Base-by-base conservation (phyloP, 23 tunicate species). In the Halocynthia roretzi region DNA sequence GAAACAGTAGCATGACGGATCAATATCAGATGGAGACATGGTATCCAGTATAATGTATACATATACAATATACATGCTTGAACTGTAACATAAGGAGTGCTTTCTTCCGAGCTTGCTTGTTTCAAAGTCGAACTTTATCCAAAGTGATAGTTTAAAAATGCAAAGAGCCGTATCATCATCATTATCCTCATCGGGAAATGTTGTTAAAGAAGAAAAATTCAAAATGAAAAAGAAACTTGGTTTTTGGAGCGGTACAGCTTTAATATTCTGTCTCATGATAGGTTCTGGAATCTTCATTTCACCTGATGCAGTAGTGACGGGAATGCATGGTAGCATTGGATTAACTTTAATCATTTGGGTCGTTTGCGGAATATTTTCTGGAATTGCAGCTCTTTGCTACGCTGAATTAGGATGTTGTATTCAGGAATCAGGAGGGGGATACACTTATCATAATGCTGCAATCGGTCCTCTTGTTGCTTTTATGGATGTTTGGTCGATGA, bases 251-350 rank as follows among this genome's bases (percentile, higher is more conserved):
- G 21, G 71, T 31, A 31, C 44, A 31, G 44, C 44, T 31, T 31
- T 31, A 31, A 31, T 31, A 31, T 31, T 1, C 44, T 1, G 44
- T 0, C 44, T 31, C 8, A 67, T 76, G 56, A 70, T 83, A 21
- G 70, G 86, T 18, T 72, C 65, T 7, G 70, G 79, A 12, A 75
- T 75, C 50, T 82, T 74, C 51, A 72, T 76, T 7, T 71, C 87
- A 7, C 87, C 87, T 10, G 54, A 0, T 23, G 87, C 76, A 51
- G 76, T 83, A 12, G 19, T 83, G 4, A 53, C 51, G 0, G 9
- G 77, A 7, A 77, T 83, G 10, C 56, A 83, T 58, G 87, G 87
- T 5, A 83, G 87, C 67, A 60, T 76, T 0, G 87, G 87, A 6
- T 17, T 83, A 58, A 76, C 76, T 54, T 12, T 83, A 70, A 10